Conservation (phyloP, 2,797 vertebrate species). For the Cyprinodon diabolis region DNA sequence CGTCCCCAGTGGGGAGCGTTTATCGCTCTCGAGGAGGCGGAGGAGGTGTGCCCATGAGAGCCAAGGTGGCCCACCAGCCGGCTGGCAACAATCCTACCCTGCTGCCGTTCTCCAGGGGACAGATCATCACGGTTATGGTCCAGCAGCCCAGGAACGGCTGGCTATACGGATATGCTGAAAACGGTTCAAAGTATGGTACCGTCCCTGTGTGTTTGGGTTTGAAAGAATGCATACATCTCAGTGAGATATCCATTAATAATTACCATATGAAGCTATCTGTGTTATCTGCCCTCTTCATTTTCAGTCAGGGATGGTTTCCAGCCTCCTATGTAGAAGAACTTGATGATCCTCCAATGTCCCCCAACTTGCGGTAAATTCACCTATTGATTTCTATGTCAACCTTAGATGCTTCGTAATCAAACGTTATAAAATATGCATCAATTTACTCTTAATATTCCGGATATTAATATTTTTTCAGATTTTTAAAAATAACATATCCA, state of each 20-base stretch:
- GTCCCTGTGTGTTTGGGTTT: neutral
- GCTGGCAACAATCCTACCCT: conserved; percentile 81
- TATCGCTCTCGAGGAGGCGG: conserved; percentile 71
- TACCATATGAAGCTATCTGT: neutral
- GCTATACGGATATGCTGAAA: conserved; percentile 88
- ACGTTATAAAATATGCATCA: neutral
- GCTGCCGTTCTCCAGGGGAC: conserved; percentile 84
- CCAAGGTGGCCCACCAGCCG: conserved; percentile 80
- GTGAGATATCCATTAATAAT: neutral
- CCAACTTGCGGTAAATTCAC: conserved; percentile 60
- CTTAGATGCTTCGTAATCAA: neutral
- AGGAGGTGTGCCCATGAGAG: conserved; percentile 71
- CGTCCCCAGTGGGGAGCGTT: conserved; percentile 72
- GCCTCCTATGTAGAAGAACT: conserved; percentile 86
- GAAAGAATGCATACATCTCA: neutral
- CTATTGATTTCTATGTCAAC: neutral
- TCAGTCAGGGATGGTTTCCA: conserved; percentile 95
- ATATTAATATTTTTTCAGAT: no score
- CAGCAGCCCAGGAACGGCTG: conserved; percentile 88
- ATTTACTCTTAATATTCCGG: neutral
- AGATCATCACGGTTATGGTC: conserved; percentile 82
- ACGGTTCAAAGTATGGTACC: conserved; percentile 75
- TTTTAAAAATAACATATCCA: neutral
- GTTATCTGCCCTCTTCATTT: conserved; percentile 7
- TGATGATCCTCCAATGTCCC: conserved; percentile 56